Percentiles rank a stretch among this genome's conserved stretches.
Evolutionary conservation across 2,113 vertebrate genomes (phyloP).

Genomic region (Motacilla alba): DNA sequence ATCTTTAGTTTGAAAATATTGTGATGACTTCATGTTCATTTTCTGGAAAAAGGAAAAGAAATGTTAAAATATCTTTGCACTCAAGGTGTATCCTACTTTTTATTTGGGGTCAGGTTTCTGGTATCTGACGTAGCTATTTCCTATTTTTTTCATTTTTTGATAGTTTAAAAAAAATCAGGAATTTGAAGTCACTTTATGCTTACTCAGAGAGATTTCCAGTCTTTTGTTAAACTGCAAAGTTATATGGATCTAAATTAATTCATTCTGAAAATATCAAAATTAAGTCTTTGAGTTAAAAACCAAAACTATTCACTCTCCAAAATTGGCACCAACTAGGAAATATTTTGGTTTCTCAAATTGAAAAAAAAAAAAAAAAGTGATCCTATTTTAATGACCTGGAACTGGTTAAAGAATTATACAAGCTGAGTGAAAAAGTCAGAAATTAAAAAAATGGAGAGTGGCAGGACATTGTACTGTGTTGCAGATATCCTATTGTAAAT

Average conservation of each 20-base stretch:
- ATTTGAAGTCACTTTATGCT: not conserved
- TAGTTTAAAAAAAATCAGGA: not conserved
- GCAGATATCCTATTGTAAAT: not conserved
- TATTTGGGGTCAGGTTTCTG: not conserved
- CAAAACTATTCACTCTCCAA: not conserved
- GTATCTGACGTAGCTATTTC: not conserved
- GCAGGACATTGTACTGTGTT: not conserved
- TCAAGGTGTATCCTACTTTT: not conserved
- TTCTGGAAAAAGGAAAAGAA: not conserved
- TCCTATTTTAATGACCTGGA: not conserved
- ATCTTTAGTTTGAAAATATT: not conserved
- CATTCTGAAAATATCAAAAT: not conserved
- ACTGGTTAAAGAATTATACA: not conserved
- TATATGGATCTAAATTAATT: not conserved
- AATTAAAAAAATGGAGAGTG: not conserved
- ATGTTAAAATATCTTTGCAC: not conserved
- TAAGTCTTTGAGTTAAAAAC: not conserved
- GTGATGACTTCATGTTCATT: not conserved
- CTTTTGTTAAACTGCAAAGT: not conserved
- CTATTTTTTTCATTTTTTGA: not conserved
- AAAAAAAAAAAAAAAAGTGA: not conserved
- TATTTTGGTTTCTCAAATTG: not conserved
- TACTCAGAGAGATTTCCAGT: not conserved
- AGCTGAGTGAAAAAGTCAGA: not conserved
- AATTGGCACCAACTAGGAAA: not conserved